Evolutionary conservation across 2,797 vertebrate genomes (phyloP).

Genomic region (Anableps anableps): DNA sequence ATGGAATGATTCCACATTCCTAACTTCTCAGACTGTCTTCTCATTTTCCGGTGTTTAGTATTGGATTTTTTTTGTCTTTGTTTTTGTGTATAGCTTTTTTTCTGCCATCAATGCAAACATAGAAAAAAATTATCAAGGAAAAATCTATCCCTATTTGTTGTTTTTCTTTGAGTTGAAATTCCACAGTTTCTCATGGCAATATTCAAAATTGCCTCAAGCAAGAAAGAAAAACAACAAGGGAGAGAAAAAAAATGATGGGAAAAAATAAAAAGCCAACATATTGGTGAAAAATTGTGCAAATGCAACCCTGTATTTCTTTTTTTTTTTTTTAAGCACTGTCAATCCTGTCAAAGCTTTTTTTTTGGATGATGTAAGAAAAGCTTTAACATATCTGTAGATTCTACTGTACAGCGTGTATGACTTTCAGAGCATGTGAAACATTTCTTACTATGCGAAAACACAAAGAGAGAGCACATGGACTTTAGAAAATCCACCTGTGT

Average conservation of each 20-base stretch:
- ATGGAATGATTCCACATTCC: slow-evolving; percentile 10
- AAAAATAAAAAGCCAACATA: slow-evolving; percentile 37
- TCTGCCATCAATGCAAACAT: slow-evolving; percentile 28
- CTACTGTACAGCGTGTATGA: slow-evolving; percentile 83
- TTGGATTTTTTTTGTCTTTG: not conserved
- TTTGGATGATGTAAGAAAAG: slow-evolving; percentile 76
- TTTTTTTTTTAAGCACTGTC: slow-evolving; percentile 13
- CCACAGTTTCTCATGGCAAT: slow-evolving; percentile 40
- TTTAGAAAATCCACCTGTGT: slow-evolving; percentile 43
- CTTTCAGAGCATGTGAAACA: slow-evolving; percentile 84
- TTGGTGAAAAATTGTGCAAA: slow-evolving; percentile 59
- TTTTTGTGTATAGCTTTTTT: slow-evolving; percentile 31
- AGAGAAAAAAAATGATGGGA: slow-evolving; percentile 1
- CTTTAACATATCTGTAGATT: slow-evolving; percentile 83
- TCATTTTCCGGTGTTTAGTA: slow-evolving; percentile 34
- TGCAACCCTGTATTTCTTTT: slow-evolving; percentile 19
- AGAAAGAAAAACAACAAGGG: slow-evolving; percentile 25
- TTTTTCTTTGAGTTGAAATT: slow-evolving; percentile 54
- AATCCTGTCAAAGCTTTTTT: slow-evolving; percentile 37
- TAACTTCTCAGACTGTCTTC: slow-evolving; percentile 7
- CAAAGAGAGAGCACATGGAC: slow-evolving; percentile 78
- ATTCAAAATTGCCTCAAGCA: slow-evolving; percentile 47
- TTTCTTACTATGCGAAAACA: slow-evolving; percentile 80
- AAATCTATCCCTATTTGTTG: slow-evolving; percentile 11
- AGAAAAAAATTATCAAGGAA: slow-evolving; percentile 33